A percentile compares a stretch with the other conserved stretches of the same genome.
Evolutionary conservation across 2,113 vertebrate genomes (phyloP).

Genomic region (Pogona vitticeps): DNA sequence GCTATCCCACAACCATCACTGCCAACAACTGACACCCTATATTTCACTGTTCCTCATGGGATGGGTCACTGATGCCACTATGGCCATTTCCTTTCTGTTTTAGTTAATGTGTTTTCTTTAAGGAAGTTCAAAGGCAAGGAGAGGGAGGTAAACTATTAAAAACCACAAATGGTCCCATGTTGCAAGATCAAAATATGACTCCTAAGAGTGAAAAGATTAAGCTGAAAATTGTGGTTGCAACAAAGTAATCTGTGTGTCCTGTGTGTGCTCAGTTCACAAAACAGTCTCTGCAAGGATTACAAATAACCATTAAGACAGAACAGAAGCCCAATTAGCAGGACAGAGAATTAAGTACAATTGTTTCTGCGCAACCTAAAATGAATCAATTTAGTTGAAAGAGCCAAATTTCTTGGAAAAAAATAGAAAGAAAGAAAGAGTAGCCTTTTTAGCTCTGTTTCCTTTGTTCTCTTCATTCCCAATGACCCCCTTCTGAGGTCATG

Average conservation of each 20-base stretch:
- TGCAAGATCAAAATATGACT: background rate
- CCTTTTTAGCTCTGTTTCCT: fast-evolving
- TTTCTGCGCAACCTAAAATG: background rate
- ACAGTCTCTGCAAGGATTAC: too few species aligned
- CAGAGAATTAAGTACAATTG: background rate
- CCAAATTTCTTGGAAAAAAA: background rate
- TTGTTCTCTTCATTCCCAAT: background rate
- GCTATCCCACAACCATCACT: background rate
- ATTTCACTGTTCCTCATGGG: background rate
- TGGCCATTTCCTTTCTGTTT: background rate
- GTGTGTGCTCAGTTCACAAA: background rate
- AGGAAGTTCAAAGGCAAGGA: background rate
- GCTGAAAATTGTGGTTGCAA: background rate
- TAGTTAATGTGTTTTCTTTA: background rate
- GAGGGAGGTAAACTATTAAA: background rate
- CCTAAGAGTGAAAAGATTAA: too few species aligned
- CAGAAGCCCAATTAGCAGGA: background rate
- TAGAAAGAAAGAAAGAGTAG: fast-evolving
- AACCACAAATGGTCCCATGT: background rate
- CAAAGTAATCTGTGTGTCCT: background rate
- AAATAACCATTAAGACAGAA: background rate
- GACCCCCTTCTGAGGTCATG: background rate
- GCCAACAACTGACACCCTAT: background rate
- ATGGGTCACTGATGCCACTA: background rate
- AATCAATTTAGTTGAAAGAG: fast-evolving